Percentiles rank a stretch among this genome's conserved stretches.
Conservation (phyloP, 2,888 invertebrate genomes). For the Pristionchus japonicus region DNA sequence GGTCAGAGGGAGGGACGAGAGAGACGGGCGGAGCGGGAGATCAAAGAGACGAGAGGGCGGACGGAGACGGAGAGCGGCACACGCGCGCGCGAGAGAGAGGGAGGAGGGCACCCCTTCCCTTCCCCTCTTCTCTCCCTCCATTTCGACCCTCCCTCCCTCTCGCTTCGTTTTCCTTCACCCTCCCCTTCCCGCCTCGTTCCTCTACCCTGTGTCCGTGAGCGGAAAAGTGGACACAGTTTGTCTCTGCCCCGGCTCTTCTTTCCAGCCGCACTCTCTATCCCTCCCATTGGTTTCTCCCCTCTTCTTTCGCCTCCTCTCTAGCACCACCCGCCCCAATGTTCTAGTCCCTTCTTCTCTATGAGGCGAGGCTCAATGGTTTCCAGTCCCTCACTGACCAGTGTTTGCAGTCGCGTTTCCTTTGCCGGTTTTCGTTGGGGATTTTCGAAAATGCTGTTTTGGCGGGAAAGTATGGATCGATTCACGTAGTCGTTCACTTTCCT, state of each 20-base stretch:
- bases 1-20: neutral
- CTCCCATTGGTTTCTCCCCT: neutral
- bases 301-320: neutral
- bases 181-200: conserved; percentile 1
- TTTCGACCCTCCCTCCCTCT: conserved; percentile 19
- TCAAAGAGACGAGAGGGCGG: neutral
- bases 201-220: conserved; percentile 17
- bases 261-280: neutral
- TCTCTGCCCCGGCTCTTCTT: neutral
- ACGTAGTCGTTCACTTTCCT: neutral
- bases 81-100: neutral
- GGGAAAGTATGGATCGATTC: neutral
- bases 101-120: neutral
- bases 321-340: conserved; percentile 19
- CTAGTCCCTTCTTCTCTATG: conserved; percentile 38
- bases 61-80: neutral
- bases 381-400: neutral
- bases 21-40: neutral
- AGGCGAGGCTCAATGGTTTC: conserved; percentile 27
- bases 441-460: neutral
- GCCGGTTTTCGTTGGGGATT: neutral
- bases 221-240: conserved; percentile 31
- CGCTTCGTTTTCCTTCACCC: neutral
- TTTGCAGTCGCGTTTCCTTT: neutral
- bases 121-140: neutral